These are phyloP conservation scores for Microhierax caerulescens DNA, from an alignment of 2,797 vertebrate genomes.

Conservation along the genomic window DNA sequence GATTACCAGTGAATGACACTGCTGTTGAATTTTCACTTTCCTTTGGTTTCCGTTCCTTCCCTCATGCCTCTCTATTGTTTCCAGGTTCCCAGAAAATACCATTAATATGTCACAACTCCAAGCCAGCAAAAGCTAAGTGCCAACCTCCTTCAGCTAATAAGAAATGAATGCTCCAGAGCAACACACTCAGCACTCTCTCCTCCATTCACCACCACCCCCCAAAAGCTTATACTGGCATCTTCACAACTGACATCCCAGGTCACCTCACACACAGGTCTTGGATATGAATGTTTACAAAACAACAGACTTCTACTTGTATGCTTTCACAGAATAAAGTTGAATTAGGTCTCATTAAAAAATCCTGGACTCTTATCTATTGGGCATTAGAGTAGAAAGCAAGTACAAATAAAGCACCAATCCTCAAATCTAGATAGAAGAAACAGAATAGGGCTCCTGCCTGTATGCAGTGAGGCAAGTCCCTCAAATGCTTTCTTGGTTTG, in stretches of 20 bases:
- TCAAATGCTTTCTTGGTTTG: neutral
- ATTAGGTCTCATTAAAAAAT: neutral
- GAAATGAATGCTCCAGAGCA: neutral
- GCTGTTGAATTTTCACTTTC: neutral
- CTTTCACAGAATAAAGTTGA: neutral
- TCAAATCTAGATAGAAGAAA: neutral
- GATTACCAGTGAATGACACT: neutral
- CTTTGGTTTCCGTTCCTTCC: neutral
- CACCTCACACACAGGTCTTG: neutral
- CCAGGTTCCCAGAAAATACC: neutral
- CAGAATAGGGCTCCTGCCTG: neutral
- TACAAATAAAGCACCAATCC: neutral
- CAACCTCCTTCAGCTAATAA: neutral
- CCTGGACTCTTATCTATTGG: neutral
- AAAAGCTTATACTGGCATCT: neutral
- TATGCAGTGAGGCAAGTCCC: too few relatives aligned
- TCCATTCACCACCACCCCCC: neutral
- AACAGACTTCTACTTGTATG: neutral
- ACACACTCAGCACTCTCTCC: neutral
- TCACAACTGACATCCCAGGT: neutral
- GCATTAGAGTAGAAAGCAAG: neutral
- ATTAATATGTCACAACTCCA: neutral
- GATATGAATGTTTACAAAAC: neutral
- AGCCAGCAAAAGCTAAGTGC: neutral
- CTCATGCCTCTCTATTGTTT: neutral